Evolutionary conservation across 2,797 vertebrate genomes (phyloP).

Genomic region (Pygocentrus nattereri): DNA sequence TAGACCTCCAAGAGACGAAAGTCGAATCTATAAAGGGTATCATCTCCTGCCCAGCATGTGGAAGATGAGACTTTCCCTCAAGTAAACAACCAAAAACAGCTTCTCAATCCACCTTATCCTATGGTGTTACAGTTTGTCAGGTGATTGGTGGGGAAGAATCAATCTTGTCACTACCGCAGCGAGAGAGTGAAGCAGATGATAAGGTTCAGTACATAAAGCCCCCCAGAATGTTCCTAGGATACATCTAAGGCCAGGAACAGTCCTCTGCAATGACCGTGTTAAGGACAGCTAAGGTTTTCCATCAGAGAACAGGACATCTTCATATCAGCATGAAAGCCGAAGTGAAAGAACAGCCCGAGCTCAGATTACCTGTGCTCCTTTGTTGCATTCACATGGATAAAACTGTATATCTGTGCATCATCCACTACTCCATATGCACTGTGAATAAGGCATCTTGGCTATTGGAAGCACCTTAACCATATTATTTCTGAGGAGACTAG

Average conservation of each 20-base stretch:
- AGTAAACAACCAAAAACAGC: conserved; percentile 13
- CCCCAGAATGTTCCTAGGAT: not conserved
- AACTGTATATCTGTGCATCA: not conserved
- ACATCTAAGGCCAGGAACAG: not conserved
- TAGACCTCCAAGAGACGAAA: conserved; percentile 7
- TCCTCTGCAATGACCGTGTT: conserved; percentile 18
- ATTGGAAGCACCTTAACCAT: not conserved
- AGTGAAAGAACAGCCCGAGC: not conserved
- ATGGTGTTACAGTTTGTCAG: not conserved
- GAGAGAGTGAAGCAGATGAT: not conserved
- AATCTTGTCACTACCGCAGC: not conserved
- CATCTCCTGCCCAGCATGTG: not conserved
- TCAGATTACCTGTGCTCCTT: conserved; percentile 4
- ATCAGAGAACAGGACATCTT: not conserved
- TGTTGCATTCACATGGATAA: not conserved
- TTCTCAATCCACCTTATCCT: not conserved
- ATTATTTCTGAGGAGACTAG: no score
- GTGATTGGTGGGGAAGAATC: conserved; percentile 14
- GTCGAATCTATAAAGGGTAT: conserved; percentile 28
- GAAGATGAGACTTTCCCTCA: not conserved
- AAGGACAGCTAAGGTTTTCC: conserved; percentile 7
- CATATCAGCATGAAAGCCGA: not conserved
- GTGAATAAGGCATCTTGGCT: not conserved
- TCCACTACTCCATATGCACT: not conserved
- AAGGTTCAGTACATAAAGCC: conserved; percentile 13